Evolutionary conservation across 1,140 invertebrate species (phyloP), one percentile per base, ranked within the genome.

Genomic region (Polypedilum vanderplanki): DNA sequence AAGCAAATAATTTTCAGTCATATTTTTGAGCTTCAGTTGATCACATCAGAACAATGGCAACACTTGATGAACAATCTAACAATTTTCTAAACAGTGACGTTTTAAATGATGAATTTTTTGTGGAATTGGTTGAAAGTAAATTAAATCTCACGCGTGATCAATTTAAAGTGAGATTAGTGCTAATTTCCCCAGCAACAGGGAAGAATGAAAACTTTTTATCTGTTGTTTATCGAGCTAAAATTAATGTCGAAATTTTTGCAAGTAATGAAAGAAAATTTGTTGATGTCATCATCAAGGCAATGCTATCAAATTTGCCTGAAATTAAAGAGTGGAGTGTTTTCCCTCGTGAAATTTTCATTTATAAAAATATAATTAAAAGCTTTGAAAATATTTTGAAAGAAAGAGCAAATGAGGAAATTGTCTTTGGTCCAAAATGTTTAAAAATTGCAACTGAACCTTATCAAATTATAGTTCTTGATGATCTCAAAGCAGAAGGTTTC

Each of bases 401-500:
- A 24, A 22, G 18, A 12, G 70, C 15, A 10, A 12, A 40, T 73
- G 18, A 73, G 7, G 7, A 65, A 22, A 73, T 73, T 20, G 10
- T 12, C 1, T 73, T 73, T 40, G 70, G 15, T 8, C 70, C 70
- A 12, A 20, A 40, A 73, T 24, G 70, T 18, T 24, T 17, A 5
- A 73, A 73, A 73, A 3, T 73, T 4, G 7, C 20, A 20, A 18
- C 12, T 7, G 76, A 80, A 64, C 78, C 83, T 24, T 82, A 85
- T 18, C 33, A 78, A 18, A 76, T 85, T 15, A 76, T 86, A 10
- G 79, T 85, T 4, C 77, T 87, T 3, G 84, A 86, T 57, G 86
- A 87, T 79, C 78, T 87, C 3, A 76, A 80, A 22, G 78, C 80
- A 33, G 76, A 81, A 5, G 85, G 85, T 8, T 87, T 82, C 79